Percentiles rank a stretch among this genome's conserved stretches.
These are phyloP conservation scores for Bathynomus jamesi DNA, from an alignment of 1,140 invertebrate genomes.

Conservation along the genomic window DNA sequence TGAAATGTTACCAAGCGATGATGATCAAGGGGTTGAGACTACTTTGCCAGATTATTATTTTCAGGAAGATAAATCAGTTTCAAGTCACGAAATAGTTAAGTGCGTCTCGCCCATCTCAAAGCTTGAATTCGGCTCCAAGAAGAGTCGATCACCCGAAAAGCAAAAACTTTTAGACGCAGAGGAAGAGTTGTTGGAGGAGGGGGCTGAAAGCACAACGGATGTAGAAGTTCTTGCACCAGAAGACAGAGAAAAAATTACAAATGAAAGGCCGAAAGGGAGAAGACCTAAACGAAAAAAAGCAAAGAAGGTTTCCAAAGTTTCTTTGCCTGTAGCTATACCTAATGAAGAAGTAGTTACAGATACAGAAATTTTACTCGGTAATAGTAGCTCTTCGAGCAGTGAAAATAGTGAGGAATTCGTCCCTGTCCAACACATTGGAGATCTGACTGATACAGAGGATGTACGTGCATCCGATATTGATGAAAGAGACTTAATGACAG, in stretches of 20 bases:
- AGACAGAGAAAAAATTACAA: neutral
- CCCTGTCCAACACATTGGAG: neutral
- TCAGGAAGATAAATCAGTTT: conserved; percentile 32
- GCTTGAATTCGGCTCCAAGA: neutral
- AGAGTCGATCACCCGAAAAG: neutral
- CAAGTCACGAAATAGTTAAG: conserved; percentile 20
- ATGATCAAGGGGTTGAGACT: conserved; percentile 17
- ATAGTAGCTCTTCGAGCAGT: neutral
- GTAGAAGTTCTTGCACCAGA: neutral
- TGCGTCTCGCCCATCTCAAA: conserved; percentile 31
- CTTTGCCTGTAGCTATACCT: neutral
- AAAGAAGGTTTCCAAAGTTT: neutral
- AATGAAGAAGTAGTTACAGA: neutral
- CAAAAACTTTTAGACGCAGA: neutral
- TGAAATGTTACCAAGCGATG: conserved; percentile 15
- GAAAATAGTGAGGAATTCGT: neutral
- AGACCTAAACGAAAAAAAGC: neutral
- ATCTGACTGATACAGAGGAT: conserved; percentile 16
- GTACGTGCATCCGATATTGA: conserved; percentile 21
- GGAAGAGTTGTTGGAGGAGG: conserved; percentile 11
- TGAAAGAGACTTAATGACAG: conserved; percentile 11
- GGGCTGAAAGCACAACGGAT: conserved; percentile 14
- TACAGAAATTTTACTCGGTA: neutral
- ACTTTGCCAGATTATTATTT: conserved; percentile 25
- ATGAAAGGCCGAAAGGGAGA: neutral